phyloP scores from a whole-genome alignment of 2,888 invertebrate species.

The Lithophane socia region DNA sequence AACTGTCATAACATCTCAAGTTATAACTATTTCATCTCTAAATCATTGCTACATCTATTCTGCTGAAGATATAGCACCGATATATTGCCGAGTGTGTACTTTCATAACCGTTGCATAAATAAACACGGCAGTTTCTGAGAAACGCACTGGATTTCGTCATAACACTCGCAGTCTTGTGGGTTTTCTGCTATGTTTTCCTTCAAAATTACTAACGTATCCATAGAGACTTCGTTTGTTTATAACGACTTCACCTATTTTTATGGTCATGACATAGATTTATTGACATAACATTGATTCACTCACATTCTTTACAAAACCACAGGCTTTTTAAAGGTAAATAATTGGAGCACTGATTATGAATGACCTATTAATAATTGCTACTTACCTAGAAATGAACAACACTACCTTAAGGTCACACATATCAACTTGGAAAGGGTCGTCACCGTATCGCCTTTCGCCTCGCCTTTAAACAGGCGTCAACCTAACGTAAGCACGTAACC shows the following conservation, averaged over 20 bases:
- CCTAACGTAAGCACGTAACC: too few species aligned
- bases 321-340: neutral
- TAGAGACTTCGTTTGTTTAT: neutral
- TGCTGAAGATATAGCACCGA: neutral
- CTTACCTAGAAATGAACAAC: too few species aligned
- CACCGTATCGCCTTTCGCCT: too few species aligned
- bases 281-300: neutral
- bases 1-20: constrained; percentile 13
- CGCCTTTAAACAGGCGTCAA: too few species aligned
- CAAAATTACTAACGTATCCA: neutral
- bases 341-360: neutral
- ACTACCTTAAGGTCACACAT: too few species aligned
- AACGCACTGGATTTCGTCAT: constrained; percentile 37
- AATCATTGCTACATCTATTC: neutral
- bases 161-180: constrained; percentile 5
- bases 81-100: constrained; percentile 4
- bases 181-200: constrained; percentile 46
- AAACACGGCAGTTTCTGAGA: constrained; percentile 40
- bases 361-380: too few species aligned
- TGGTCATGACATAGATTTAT: neutral
- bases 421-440: too few species aligned
- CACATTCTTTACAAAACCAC: neutral
- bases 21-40: neutral
- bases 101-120: constrained; percentile 36
- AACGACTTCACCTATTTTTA: neutral